Base-by-base conservation (phyloP, 2,113 vertebrate genomes). In the Salvelinus namaycush region DNA sequence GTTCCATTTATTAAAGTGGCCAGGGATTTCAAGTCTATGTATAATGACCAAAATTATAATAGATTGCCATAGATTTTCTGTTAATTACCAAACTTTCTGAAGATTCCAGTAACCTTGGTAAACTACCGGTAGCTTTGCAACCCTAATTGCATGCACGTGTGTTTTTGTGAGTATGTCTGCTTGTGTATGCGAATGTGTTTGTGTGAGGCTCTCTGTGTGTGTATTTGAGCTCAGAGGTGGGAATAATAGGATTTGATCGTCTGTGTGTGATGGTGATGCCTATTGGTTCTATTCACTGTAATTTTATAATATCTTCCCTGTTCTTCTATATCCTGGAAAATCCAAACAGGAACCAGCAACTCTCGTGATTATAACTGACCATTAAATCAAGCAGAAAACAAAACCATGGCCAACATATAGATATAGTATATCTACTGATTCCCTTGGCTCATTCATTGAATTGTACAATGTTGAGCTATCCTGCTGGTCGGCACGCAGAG, bases 171-270 rank as follows among this genome's bases (percentile, higher is more conserved):
- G 24, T 49, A 18, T 13, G 27, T 54, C 8, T 26, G 9, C 59
- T 49, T 39, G 51, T 70, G 39, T n/a, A 67, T 39, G 18, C 13
- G 27, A 60, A 44, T 60, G 64, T 72, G 44, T 75, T 31, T 59
- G 24, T 68, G 24, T 77, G 13, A 73, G 39, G 69, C 26, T 70
- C 48, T 77, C 62, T 76, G 12, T 79, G 27, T 29, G 18, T 78
- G 57, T 70, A 27, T 79, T 62, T 44, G 49, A 72, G 51, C 79
- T 49, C 22, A 69, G 76, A 70, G 6, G 59, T 22, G 16, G n/a
- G n/a, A 22, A 18, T 22, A 22, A 5, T 22, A 80, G n/a, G 71
- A 27, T 76, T 89, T 88, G 83, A 90, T 88, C 78, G 87, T 88
- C 75, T 69, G 83, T 62, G 76, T 91, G 74, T 87, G 87, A 88